Evolutionary conservation across 2,797 vertebrate genomes (phyloP).

Genomic region (Hemitrygon akajei): DNA sequence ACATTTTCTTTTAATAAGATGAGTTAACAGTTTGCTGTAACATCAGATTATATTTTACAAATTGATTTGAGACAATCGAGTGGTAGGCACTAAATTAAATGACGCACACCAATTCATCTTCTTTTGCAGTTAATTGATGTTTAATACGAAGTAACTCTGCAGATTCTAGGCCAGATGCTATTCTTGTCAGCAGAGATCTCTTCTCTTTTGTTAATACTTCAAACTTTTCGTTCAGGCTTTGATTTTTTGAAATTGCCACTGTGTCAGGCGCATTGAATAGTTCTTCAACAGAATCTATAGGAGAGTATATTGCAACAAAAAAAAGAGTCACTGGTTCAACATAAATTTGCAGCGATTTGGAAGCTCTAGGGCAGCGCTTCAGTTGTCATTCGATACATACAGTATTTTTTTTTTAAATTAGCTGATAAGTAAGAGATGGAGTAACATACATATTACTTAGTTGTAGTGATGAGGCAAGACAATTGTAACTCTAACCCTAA

Average conservation of each 20-base stretch:
- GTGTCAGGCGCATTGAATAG: no score
- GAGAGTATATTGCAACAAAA: no score
- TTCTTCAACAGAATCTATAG: no score
- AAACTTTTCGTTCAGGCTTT: no score
- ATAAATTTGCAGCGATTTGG: background rate
- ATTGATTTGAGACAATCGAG: background rate
- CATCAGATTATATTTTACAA: background rate
- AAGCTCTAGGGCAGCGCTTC: background rate
- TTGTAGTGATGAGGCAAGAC: background rate
- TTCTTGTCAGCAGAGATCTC: background rate
- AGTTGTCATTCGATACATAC: background rate
- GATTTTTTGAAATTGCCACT: no score
- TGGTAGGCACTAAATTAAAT: background rate
- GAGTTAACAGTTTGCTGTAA: background rate
- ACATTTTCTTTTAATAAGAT: background rate
- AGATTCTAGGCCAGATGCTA: background rate
- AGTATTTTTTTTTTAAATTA: background rate
- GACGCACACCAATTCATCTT: conserved; percentile 42
- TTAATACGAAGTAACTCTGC: conserved; percentile 39
- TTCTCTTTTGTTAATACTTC: no score
- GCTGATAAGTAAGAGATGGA: background rate
- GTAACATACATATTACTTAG: background rate
- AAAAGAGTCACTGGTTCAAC: no score
- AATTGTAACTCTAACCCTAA: background rate
- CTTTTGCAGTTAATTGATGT: conserved; percentile 40